Evolutionary conservation across 1,140 invertebrate species (phyloP).

Genomic region (Trichomalopsis sarcophagae): DNA sequence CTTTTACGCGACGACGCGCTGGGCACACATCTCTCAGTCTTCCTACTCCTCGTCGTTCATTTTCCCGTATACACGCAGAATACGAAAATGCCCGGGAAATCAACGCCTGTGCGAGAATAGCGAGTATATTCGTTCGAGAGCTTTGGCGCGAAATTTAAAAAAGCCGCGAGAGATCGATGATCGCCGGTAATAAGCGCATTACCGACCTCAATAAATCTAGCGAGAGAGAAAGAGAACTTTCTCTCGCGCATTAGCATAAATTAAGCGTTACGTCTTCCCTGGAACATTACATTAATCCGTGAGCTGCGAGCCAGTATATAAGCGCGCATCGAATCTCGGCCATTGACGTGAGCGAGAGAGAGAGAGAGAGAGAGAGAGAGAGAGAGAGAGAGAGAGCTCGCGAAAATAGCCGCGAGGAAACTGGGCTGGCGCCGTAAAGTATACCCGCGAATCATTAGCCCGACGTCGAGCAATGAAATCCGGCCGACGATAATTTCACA

Average conservation of each 20-base stretch:
- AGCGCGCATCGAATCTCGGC: conserved; percentile 55
- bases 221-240: background rate
- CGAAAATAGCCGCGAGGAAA: conserved; percentile 62
- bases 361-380: no score
- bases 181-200: background rate
- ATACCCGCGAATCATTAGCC: conserved; percentile 64
- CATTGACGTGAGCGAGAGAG: conserved; percentile 56
- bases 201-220: background rate
- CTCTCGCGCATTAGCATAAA: conserved; percentile 20
- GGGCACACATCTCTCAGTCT: conserved; percentile 38
- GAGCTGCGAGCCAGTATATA: background rate
- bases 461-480: conserved; percentile 57
- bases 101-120: background rate
- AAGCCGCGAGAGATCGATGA: background rate
- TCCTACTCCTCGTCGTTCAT: conserved; percentile 18
- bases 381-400: background rate
- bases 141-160: conserved; percentile 5
- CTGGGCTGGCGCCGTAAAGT: conserved; percentile 63
- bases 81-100: conserved; percentile 42
- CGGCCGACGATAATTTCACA: conserved; percentile 53
- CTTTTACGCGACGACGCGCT: conserved; percentile 50
- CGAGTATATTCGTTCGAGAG: background rate
- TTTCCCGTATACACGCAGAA: conserved; percentile 9
- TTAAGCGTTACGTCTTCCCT: background rate
- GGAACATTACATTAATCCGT: background rate